These are phyloP conservation scores for Spodoptera exigua DNA, from an alignment of 2,888 invertebrate species.

Conservation along the genomic window DNA sequence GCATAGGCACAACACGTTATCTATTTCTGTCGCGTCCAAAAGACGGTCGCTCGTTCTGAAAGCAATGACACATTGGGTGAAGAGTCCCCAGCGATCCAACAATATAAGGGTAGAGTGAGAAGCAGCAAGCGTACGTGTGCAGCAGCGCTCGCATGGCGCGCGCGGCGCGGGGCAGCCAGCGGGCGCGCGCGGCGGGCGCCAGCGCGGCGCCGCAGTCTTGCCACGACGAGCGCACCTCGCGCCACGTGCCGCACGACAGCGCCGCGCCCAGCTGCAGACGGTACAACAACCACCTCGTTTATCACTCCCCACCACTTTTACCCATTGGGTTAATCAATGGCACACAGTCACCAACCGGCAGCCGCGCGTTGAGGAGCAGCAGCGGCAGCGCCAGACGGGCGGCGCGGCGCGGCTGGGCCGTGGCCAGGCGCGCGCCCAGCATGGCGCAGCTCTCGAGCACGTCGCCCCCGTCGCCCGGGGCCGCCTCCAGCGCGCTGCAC, in stretches of 20 bases:
- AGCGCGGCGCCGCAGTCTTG: slow-evolving; percentile 76
- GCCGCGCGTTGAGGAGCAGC: slow-evolving; percentile 53
- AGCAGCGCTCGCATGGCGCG: slow-evolving; percentile 21
- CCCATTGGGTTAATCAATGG: too few relatives aligned
- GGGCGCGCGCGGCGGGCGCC: slow-evolving; percentile 10
- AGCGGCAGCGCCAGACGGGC: slow-evolving; percentile 47
- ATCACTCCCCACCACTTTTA: too few relatives aligned
- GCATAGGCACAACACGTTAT: slow-evolving; percentile 67
- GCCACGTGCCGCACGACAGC: slow-evolving; percentile 83
- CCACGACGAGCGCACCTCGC: slow-evolving; percentile 89
- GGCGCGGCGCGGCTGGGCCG: slow-evolving; percentile 39
- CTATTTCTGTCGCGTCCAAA: slow-evolving; percentile 61
- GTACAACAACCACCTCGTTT: too few relatives aligned
- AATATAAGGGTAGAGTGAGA: too few relatives aligned
- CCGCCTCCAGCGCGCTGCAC: slow-evolving; percentile 10
- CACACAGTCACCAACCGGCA: slow-evolving; percentile 64
- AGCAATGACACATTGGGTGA: background rate
- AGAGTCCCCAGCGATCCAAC: too few relatives aligned
- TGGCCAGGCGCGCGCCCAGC: slow-evolving; percentile 56
- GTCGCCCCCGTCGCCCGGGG: slow-evolving; percentile 8
- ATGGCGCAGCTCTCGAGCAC: slow-evolving; percentile 25
- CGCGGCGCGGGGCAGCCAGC: slow-evolving; percentile 26
- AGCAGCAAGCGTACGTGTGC: background rate
- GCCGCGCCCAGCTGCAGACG: slow-evolving; percentile 67
- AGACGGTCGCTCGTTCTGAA: slow-evolving; percentile 56